Percentiles rank a stretch among this genome's conserved stretches.
These are phyloP conservation scores for Strigamia crassipes DNA, from an alignment of 2,888 invertebrate genomes.

Conservation along the genomic window DNA sequence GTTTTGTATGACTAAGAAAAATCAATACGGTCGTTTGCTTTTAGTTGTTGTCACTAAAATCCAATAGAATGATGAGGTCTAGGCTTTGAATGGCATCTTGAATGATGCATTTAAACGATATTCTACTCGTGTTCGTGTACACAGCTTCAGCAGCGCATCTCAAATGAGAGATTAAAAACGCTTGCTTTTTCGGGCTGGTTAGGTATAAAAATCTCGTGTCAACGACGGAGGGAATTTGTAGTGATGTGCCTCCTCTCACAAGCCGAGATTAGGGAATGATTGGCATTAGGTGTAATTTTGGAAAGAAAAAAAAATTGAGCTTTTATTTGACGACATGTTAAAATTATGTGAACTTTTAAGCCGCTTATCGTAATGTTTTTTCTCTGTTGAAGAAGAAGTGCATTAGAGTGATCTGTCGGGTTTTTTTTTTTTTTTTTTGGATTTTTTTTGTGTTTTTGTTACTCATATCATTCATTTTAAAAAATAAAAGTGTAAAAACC, in stretches of 20 bases:
- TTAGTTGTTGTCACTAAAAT: conserved; percentile 22
- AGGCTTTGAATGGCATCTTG: not conserved
- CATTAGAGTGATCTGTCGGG: not conserved
- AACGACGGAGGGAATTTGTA: not conserved
- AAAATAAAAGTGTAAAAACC: no score
- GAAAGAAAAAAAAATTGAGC: not conserved
- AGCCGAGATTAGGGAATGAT: not conserved
- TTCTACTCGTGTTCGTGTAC: not conserved
- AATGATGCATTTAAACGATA: conserved; percentile 21
- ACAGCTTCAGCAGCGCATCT: not conserved
- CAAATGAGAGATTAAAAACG: not conserved
- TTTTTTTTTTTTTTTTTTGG: no score
- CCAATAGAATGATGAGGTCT: not conserved
- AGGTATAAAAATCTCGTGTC: not conserved
- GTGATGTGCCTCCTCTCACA: not conserved
- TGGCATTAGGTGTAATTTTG: not conserved
- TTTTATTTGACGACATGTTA: not conserved
- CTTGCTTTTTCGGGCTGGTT: not conserved
- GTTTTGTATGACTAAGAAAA: not conserved
- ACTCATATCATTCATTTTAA: no score
- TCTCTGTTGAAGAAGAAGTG: not conserved
- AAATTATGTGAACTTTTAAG: not conserved
- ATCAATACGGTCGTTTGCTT: conserved; percentile 22
- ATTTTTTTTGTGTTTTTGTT: no score
- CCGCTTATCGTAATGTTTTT: not conserved